Conservation (phyloP, 1,140 invertebrate species). For the Amphibalanus amphitrite region DNA sequence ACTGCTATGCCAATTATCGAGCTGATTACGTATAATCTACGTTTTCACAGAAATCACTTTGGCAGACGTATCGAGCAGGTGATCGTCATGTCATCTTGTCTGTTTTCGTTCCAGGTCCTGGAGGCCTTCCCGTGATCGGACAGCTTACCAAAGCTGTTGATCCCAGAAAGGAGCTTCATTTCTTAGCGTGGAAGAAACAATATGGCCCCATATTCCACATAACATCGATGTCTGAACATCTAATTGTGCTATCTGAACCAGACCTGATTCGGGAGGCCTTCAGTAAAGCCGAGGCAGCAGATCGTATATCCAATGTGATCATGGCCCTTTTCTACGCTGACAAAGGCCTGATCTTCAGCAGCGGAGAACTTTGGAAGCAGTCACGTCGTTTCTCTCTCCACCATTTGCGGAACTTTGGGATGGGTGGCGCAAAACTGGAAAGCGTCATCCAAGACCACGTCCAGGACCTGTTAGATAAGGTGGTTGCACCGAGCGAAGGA, state of each 20-base stretch:
- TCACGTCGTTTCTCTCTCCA: conserved; percentile 25
- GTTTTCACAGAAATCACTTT: too few species aligned
- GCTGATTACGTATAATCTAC: too few species aligned
- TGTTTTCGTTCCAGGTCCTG: too few species aligned
- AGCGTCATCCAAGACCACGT: conserved; percentile 24
- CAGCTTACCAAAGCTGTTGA: too few species aligned
- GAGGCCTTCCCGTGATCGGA: too few species aligned
- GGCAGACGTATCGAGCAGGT: too few species aligned
- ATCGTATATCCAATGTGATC: neutral
- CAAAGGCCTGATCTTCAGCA: conserved; percentile 9
- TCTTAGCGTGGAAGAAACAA: neutral
- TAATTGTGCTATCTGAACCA: neutral
- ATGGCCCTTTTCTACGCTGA: neutral
- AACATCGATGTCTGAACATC: neutral
- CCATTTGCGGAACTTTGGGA: too few species aligned
- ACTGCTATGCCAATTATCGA: too few species aligned
- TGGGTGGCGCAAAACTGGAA: conserved; percentile 22
- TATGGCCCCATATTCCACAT: neutral
- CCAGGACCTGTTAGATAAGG: conserved; percentile 12
- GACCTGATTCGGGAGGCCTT: neutral
- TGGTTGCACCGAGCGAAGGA: neutral
- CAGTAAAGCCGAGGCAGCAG: neutral
- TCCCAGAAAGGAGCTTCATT: too few species aligned
- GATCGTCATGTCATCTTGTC: too few species aligned
- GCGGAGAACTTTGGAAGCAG: conserved; percentile 23